Percentiles rank a stretch among this genome's conserved stretches.
These are phyloP conservation scores for Eudorcas thomsonii DNA, from an alignment of 2,113 vertebrate genomes.

Conservation along the genomic window DNA sequence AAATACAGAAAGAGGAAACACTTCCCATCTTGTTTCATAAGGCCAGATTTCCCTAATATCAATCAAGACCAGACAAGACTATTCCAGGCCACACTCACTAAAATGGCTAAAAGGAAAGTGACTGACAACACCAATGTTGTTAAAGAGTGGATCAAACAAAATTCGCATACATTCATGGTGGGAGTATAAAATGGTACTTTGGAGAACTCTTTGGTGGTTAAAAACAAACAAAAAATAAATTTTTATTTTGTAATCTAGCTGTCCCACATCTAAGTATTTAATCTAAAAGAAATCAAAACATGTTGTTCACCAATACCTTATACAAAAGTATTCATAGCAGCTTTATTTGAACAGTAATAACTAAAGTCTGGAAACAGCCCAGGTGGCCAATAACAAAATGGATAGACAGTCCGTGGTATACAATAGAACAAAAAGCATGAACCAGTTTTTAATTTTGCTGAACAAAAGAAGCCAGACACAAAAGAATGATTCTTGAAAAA, in stretches of 20 bases:
- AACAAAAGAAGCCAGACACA: conserved; percentile 4
- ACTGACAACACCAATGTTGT: neutral
- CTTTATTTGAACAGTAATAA: neutral
- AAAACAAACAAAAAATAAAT: neutral
- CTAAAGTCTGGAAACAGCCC: neutral
- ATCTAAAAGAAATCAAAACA: conserved; percentile 32
- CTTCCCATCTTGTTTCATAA: neutral
- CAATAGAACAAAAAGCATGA: neutral
- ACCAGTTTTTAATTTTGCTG: neutral
- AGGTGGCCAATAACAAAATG: neutral
- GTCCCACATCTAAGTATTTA: neutral
- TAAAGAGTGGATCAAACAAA: neutral
- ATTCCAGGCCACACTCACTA: neutral
- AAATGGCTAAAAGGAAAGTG: neutral
- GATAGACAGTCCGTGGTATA: neutral
- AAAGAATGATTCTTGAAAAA: neutral
- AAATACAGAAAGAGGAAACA: neutral
- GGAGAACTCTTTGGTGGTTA: neutral
- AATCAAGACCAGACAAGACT: neutral
- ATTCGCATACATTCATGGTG: neutral
- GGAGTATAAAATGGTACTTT: neutral
- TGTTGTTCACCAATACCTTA: neutral
- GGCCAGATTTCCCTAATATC: neutral
- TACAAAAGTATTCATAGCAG: neutral
- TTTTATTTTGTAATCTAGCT: neutral